Evolutionary conservation across 1,140 invertebrate species (phyloP), one percentile per base, ranked within the genome.

Genomic region (Drosophila repleta): DNA sequence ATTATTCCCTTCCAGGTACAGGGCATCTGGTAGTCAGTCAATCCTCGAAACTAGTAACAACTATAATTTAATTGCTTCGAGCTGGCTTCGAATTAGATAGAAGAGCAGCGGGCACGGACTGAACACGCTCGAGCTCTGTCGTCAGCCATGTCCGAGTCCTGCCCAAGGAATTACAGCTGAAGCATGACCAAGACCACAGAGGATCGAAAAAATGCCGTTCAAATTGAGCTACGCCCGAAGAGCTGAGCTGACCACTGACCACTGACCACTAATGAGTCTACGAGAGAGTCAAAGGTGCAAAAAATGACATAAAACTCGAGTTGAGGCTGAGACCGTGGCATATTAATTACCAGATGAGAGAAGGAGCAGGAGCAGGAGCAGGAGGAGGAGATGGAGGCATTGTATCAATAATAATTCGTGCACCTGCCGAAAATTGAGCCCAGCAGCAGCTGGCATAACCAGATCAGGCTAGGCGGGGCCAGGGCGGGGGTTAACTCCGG

Each of bases 351-450:
- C 66, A 46, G 37, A 13, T 67, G 62, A 43, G 8, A 39, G 45
- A 18, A 17, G 45, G 17, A 26, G 45, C 18, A 21, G n/a, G 17
- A 18, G 26, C 11, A 15, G 17, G 29, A 32, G 17, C 1, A 4
- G 13, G 8, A 6, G 41, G 29, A 24, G 35, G 26, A 45, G 41
- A 32, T 60, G 39, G 45, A 67, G 41, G 26, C 79, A 81, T 81
- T 43, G 65, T 75, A 85, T 87, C 83, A 87, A 87, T 88, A 88
- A 88, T 57, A 57, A 43, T 76, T 88, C 58, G 72, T 79, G 79
- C 83, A 88, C 83, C 83, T 88, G 83, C 83, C 77, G 60, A 87
- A 84, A 81, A 71, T 81, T 88, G 76, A 76, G 77, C 55, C 74
- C 74, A 69, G 45, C 48, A 53, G 57, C 70, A 51, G 58, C 71